A percentile compares a stretch with the other conserved stretches of the same genome.
Conservation (phyloP, 2,113 vertebrate genomes). For the Aramus guarauna region DNA sequence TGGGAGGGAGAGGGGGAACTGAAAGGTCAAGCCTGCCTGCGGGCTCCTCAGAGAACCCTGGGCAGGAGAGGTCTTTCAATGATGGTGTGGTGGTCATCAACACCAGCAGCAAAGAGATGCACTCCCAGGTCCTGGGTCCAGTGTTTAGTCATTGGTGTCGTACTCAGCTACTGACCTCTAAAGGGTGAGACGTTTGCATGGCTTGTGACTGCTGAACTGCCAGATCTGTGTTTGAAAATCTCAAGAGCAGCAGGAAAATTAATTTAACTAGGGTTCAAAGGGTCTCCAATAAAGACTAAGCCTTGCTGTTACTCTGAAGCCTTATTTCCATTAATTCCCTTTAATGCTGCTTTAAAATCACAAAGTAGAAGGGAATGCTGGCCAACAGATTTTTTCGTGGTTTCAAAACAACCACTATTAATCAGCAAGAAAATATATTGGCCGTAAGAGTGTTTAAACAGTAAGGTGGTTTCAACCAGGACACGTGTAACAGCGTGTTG, state of each 20-base stretch:
- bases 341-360: constrained; percentile 17
- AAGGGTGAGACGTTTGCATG: background rate
- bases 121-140: background rate
- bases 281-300: background rate
- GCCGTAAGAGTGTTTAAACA: background rate
- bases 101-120: background rate
- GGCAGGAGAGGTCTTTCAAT: background rate
- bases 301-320: background rate
- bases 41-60: background rate
- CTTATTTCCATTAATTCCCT: constrained; percentile 21
- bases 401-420: background rate
- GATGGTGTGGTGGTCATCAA: background rate
- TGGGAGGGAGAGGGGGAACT: background rate
- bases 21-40: background rate
- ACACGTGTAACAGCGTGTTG: background rate
- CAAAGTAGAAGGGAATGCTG: background rate
- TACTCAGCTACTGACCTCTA: background rate
- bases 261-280: constrained; percentile 34
- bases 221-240: background rate
- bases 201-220: background rate
- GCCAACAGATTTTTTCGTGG: background rate
- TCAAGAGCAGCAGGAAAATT: constrained; percentile 20
- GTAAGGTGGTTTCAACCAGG: constrained; percentile 6
- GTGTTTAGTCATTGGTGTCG: background rate
- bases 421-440: background rate